Percentiles rank a stretch among this genome's conserved stretches.
These are phyloP conservation scores for Phylloscopus trochilus DNA, from an alignment of 2,113 vertebrate species.

Conservation along the genomic window DNA sequence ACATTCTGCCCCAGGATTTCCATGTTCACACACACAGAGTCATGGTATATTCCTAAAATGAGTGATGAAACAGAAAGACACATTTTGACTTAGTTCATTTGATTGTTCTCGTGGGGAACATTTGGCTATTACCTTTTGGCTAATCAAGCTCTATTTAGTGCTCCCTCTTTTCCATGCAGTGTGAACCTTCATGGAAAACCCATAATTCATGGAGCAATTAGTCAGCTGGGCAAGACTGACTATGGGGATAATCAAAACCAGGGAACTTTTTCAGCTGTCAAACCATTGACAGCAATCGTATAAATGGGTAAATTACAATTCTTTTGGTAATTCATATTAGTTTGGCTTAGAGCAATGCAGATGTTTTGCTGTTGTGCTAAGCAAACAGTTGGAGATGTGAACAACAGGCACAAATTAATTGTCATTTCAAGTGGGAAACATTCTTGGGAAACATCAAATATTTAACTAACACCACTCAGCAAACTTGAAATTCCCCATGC, in stretches of 20 bases:
- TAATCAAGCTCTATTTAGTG: not conserved
- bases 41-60: not conserved
- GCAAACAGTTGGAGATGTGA: not conserved
- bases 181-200: not conserved
- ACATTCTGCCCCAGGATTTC: not conserved
- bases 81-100: not conserved
- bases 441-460: not conserved
- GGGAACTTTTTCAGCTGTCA: not conserved
- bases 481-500: not conserved
- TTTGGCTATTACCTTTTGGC: not conserved
- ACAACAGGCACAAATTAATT: constrained; percentile 18
- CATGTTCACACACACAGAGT: not conserved
- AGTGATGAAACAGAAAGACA: not conserved
- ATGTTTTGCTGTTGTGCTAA: not conserved
- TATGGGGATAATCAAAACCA: not conserved
- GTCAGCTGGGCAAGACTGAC: not conserved
- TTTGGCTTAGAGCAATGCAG: not conserved
- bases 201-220: not conserved
- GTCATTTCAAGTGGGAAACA: not conserved
- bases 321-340: not conserved
- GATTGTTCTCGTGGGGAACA: not conserved
- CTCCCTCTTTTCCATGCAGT: not conserved
- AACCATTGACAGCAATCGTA: not conserved
- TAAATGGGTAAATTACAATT: constrained; percentile 12
- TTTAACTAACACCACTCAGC: not conserved